These are phyloP conservation scores for Pristionchus fissidentatus DNA, from an alignment of 2,888 invertebrate species.

Conservation along the genomic window DNA sequence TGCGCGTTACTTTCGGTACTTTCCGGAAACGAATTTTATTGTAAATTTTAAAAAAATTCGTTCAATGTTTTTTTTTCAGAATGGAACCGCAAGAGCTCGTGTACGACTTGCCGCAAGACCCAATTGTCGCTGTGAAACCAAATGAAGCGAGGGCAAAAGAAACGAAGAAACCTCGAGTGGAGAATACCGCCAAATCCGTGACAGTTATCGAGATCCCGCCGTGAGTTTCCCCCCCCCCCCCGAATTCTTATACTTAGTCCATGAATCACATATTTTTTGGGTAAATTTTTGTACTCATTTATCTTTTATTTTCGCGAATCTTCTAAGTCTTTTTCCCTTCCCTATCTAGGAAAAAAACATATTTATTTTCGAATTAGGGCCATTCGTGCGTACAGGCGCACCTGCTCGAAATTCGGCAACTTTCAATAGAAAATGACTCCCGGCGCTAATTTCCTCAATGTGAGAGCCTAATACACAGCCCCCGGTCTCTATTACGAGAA, in stretches of 20 bases:
- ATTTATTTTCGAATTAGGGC: neutral
- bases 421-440: slow-evolving; percentile 1
- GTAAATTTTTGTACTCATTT: neutral
- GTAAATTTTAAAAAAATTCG: neutral
- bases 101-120: neutral
- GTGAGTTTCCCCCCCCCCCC: too few species aligned
- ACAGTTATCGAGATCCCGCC: slow-evolving; percentile 16
- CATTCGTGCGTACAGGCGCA: neutral
- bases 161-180: too few species aligned
- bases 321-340: too few species aligned
- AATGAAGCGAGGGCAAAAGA: neutral
- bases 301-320: neutral
- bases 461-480: neutral
- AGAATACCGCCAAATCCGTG: neutral
- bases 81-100: neutral
- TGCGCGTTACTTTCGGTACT: too few species aligned
- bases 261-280: too few species aligned
- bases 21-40: neutral
- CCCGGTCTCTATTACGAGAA: neutral
- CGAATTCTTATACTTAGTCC: neutral
- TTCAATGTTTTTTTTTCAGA: neutral
- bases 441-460: slow-evolving; percentile 36
- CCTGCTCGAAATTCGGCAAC: neutral
- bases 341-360: too few species aligned
- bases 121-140: neutral